Evolutionary conservation across 2,797 vertebrate species (phyloP).

Genomic region (Argya squamiceps): DNA sequence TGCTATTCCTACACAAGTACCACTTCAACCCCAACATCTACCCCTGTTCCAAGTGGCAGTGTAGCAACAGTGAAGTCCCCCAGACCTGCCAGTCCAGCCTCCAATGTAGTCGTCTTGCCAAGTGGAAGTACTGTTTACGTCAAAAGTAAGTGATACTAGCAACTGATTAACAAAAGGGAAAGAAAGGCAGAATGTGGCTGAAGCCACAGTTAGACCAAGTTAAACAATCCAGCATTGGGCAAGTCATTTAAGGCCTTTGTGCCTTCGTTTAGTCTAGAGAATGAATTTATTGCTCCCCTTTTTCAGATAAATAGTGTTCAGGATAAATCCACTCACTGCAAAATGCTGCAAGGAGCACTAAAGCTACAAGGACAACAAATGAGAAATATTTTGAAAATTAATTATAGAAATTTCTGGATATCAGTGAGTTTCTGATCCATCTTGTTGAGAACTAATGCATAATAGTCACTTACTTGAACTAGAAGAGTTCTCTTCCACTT

Average conservation of each 20-base stretch:
- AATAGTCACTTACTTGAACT: neutral
- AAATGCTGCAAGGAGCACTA: neutral
- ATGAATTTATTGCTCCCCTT: neutral
- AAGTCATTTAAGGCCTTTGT: neutral
- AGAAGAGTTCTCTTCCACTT: neutral
- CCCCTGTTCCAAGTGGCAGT: conserved; percentile 85
- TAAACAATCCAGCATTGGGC: neutral
- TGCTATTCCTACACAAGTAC: conserved; percentile 98
- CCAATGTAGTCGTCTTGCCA: conserved; percentile 95
- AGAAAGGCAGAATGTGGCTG: neutral
- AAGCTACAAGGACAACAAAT: neutral
- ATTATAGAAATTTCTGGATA: neutral
- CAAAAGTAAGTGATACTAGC: conserved; percentile 87
- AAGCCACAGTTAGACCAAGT: neutral
- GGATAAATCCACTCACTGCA: neutral
- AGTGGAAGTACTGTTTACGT: conserved; percentile 97
- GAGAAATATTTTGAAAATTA: neutral
- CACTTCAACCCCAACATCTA: conserved; percentile 89
- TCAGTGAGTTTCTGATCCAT: neutral
- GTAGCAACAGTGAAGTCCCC: conserved; percentile 91
- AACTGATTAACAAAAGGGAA: conserved; percentile 28
- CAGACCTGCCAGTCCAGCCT: conserved; percentile 92
- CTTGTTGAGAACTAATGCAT: neutral
- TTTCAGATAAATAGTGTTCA: neutral
- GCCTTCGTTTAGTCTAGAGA: neutral